Conservation (phyloP, 2,113 vertebrate species). For the Addax nasomaculatus region DNA sequence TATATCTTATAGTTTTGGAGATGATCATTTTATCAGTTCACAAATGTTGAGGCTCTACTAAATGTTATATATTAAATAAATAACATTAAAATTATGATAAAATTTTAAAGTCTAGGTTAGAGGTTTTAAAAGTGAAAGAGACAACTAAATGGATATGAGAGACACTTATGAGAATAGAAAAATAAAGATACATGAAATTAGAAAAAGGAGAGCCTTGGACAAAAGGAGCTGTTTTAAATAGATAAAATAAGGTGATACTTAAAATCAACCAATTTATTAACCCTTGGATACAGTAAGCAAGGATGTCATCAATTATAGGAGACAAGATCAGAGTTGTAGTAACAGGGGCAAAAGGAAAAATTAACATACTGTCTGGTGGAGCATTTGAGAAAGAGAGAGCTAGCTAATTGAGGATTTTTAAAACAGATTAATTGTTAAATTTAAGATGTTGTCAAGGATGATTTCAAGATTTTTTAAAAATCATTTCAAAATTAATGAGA, state of each 20-base stretch:
- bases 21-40: background rate
- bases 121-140: background rate
- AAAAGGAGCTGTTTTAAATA: background rate
- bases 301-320: background rate
- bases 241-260: background rate
- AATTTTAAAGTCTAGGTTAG: background rate
- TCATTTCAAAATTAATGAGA: background rate
- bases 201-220: background rate
- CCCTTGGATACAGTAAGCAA: background rate
- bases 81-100: background rate
- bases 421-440: background rate
- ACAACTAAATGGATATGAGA: background rate
- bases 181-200: background rate
- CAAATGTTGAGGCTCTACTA: background rate
- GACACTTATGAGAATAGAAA: background rate
- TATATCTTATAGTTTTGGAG: background rate
- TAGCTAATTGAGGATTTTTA: background rate
- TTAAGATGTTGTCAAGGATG: background rate
- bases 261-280: background rate
- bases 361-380: background rate
- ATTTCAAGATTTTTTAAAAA: background rate
- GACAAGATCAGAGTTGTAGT: background rate
- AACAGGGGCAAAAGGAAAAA: too few species aligned
- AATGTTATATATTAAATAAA: background rate
- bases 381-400: background rate